phyloP scores from a whole-genome alignment of 2,797 vertebrate genomes.

The Hipposideros larvatus region DNA sequence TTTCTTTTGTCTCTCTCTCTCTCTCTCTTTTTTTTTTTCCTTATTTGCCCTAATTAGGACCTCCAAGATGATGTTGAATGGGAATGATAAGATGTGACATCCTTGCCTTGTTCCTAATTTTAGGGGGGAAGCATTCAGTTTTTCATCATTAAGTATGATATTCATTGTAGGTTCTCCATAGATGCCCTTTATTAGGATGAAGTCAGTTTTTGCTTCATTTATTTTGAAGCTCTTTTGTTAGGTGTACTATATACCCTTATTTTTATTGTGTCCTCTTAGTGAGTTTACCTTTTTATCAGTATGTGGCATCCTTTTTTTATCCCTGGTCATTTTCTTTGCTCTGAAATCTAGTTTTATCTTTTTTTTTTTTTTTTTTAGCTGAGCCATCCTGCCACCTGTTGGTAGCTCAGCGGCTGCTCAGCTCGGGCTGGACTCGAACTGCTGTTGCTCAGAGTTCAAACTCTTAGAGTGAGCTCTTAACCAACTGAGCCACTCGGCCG shows the following conservation, averaged over 20 bases:
- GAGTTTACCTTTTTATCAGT: neutral
- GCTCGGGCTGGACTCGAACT: too few relatives aligned
- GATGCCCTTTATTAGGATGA: neutral
- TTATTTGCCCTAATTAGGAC: neutral
- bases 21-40: neutral
- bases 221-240: neutral
- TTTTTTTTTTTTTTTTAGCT: too few relatives aligned
- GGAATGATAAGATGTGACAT: neutral
- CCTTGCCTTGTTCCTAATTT: neutral
- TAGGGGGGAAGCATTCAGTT: neutral
- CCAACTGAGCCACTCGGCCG: too few relatives aligned
- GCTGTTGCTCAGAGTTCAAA: too few relatives aligned
- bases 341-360: neutral
- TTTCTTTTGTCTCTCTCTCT: too few relatives aligned
- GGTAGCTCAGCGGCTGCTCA: too few relatives aligned
- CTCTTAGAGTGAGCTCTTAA: too few relatives aligned
- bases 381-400: too few relatives aligned
- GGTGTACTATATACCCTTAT: neutral
- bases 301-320: neutral
- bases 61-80: neutral
- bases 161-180: neutral
- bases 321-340: neutral
- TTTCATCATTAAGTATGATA: neutral
- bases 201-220: neutral
- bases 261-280: neutral